Base-by-base conservation (phyloP, 2,888 invertebrate species). In the Pomacea canaliculata region DNA sequence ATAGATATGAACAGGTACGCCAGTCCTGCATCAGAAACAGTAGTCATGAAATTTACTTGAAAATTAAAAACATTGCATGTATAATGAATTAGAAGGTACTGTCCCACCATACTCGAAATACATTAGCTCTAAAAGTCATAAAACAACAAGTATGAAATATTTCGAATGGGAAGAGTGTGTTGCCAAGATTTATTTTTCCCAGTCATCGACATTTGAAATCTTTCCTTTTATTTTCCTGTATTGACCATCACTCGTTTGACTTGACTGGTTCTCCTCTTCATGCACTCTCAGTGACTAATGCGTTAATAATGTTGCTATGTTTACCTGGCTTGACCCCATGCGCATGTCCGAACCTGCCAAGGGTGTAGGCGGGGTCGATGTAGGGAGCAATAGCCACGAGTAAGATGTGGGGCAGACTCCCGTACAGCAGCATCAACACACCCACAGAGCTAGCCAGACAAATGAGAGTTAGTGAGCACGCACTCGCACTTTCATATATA, bases 281-380 rank as follows among this genome's bases (percentile, higher is more conserved):
- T 56, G 51, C 51, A 56, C 51, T 10, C 51, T 16, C 51, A 16
- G 3, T 56, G 51, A 8, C 51, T 56, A 13, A 56, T 13, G 51
- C 2, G 8, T 56, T 16, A 56, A 16, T 56, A 7, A 56, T 13
- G 10, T 56, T 56, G 16, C 2, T 56, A 16, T 10, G 2, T 56
- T 69, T 79, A 87, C 88, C 88, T 81, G 86, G 84, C 78, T 86
- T 86, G 46, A 88, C 81, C 19, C 87, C 86, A 46, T 84, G 83
- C 23, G 84, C 82, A 12, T 79, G 81, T 12, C 85, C 82, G 18
- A 87, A 81, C 77, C 83, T 83, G 19, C 85, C 84, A 8, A 81
- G 81, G 62, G 83, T 82, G 70, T 84, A 83, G 13, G 76, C 77
- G 9, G 83, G 83, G 66, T 87, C 83, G 59, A 87, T 84, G 78